Percentiles rank a stretch among this genome's conserved stretches.
Conservation (phyloP, 1,140 invertebrate genomes). For the Calosoma granatense region DNA sequence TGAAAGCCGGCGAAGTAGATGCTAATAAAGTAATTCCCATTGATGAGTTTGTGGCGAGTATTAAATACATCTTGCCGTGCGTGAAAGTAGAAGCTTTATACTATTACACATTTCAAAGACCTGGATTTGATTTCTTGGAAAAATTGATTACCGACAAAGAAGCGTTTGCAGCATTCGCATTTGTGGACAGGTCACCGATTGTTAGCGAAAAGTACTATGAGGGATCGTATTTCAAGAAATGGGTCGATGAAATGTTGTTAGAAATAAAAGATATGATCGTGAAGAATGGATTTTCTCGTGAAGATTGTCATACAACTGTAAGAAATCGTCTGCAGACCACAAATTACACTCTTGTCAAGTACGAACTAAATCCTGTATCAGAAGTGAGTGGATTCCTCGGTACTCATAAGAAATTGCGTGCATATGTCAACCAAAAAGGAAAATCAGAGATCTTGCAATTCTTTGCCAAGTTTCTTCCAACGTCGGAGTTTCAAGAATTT, state of each 20-base stretch:
- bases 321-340: conserved; percentile 12
- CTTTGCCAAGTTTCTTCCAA: conserved; percentile 15
- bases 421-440: not conserved
- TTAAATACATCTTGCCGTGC: not conserved
- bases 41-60: conserved; percentile 32
- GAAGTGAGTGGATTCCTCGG: conserved; percentile 11
- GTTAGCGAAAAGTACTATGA: not conserved
- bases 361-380: not conserved
- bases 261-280: not conserved
- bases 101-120: not conserved
- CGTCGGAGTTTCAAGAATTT: conserved; percentile 9
- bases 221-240: conserved; percentile 1
- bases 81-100: not conserved
- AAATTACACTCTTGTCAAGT: conserved; percentile 11
- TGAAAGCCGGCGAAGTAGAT: conserved; percentile 29
- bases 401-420: conserved; percentile 10
- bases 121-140: not conserved
- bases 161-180: not conserved
- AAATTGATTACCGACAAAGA: not conserved
- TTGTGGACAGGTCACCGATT: not conserved
- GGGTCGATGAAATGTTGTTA: not conserved
- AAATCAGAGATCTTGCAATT: conserved; percentile 11
- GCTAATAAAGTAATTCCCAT: conserved; percentile 30
- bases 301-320: conserved; percentile 16
- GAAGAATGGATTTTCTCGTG: not conserved